Conservation (phyloP, 2,113 vertebrate genomes). For the Pungitius pungitius region DNA sequence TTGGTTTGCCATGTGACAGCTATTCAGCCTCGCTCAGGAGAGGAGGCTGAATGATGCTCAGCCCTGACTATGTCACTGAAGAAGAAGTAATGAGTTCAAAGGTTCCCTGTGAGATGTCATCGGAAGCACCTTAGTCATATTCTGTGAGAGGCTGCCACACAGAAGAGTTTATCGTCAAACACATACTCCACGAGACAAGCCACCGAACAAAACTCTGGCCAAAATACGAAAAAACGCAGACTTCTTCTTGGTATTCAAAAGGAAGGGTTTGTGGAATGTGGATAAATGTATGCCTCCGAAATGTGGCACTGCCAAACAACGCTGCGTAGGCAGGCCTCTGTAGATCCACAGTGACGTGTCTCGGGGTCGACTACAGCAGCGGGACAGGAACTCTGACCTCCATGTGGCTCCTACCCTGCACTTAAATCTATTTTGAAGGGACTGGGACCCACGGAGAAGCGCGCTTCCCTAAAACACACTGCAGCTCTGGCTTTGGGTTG, state of each 20-base stretch:
- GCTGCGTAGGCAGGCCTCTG: slow-evolving; percentile 1
- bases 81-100: slow-evolving; percentile 60
- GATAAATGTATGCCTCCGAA: neutral
- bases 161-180: slow-evolving; percentile 1
- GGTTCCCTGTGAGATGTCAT: slow-evolving; percentile 63
- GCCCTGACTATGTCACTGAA: slow-evolving; percentile 58
- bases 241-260: neutral
- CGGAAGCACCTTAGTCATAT: slow-evolving; percentile 45
- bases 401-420: slow-evolving; percentile 74
- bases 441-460: slow-evolving; percentile 51
- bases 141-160: slow-evolving; percentile 32
- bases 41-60: slow-evolving; percentile 48
- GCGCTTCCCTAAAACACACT: slow-evolving; percentile 55
- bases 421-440: slow-evolving; percentile 85
- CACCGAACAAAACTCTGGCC: neutral
- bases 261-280: neutral
- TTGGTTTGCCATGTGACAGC: slow-evolving; percentile 57
- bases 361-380: slow-evolving; percentile 63
- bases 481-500: slow-evolving; percentile 36
- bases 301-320: neutral
- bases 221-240: neutral
- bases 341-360: slow-evolving; percentile 39
- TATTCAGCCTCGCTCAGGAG: slow-evolving; percentile 37
- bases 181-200: neutral
- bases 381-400: slow-evolving; percentile 67